Base-by-base conservation (phyloP, 2,888 invertebrate genomes). In the Hypomecis punctinalis region DNA sequence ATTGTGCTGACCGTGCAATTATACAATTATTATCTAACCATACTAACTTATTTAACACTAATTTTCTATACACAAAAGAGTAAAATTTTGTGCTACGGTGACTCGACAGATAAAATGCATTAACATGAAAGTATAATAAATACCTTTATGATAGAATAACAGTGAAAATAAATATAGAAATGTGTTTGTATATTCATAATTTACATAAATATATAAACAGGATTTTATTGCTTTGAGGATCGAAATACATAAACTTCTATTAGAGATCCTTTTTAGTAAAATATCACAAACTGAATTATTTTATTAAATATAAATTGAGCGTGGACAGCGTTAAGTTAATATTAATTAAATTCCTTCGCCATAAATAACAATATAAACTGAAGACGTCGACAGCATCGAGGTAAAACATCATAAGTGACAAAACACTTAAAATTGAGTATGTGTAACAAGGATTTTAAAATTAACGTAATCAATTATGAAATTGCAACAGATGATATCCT, bases 1-100 rank as follows among this genome's bases (percentile, higher is more conserved):
- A 80, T 83, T 86, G 90, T 91, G 90, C 90, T 78, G 81, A 84
- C 76, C 81, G 91, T 91, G 91, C 89, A 84, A 80, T 68, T 64
- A 66, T 67, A 63, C 63, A 66, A 59, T 68, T 65, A 46, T 13
- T 74, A 79, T 75, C 71, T 81, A 80, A 79, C 73, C 77, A 78
- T 73, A 69, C 72, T 79, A 81, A 56, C 37, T 53, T 55, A 59
- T 40, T 56, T 51, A 55, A 77, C 77, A 73, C 74, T 78, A 79
- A 51, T 71, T 75, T 74, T 72, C 76, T 84, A 83, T 77, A 79
- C 78, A 81, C 72, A 69, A 79, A 80, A 74, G 68, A 79, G 72
- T 77, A 76, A 58, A 73, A 72, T 67, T 68, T 81, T 80, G 85
- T 86, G 86, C 83, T 78, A 69, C 61, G 75, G 84, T 84, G 80